These are phyloP conservation scores for Neodontobutis hainanensis DNA, from an alignment of 2,113 vertebrate species.

Conservation along the genomic window DNA sequence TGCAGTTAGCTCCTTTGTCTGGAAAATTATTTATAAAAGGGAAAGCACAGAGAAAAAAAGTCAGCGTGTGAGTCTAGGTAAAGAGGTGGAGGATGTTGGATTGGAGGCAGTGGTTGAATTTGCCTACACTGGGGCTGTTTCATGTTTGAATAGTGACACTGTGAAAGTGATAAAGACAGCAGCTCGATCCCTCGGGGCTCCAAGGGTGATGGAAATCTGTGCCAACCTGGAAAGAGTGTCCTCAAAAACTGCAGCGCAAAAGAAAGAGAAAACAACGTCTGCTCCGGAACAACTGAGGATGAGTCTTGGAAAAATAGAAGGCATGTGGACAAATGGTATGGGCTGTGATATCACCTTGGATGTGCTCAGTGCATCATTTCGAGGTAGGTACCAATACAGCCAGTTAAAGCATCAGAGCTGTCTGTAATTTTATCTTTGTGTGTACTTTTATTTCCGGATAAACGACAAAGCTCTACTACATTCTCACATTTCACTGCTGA, in stretches of 20 bases:
- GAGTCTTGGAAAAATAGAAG: slow-evolving; percentile 75
- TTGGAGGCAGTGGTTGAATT: slow-evolving; percentile 83
- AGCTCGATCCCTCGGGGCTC: slow-evolving; percentile 73
- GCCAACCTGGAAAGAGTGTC: slow-evolving; percentile 12
- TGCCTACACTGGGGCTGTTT: slow-evolving; percentile 81
- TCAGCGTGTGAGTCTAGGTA: slow-evolving; percentile 47
- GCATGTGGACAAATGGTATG: slow-evolving; percentile 71
- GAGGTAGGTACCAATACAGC: slow-evolving; percentile 70
- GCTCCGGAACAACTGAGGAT: slow-evolving; percentile 75
- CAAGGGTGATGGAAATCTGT: slow-evolving; percentile 76
- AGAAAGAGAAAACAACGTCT: slow-evolving; percentile 13
- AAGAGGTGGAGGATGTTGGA: slow-evolving; percentile 61
- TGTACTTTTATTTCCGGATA: too few relatives aligned
- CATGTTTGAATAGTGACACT: slow-evolving; percentile 38
- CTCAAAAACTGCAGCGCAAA: background rate
- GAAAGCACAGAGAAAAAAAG: background rate
- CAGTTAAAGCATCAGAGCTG: background rate
- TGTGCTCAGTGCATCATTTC: slow-evolving; percentile 69
- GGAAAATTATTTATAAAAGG: slow-evolving; percentile 5
- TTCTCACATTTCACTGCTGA: background rate
- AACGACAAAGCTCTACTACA: background rate
- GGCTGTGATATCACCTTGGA: slow-evolving; percentile 86
- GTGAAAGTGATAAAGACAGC: slow-evolving; percentile 66
- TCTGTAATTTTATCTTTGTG: background rate
- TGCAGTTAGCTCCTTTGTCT: slow-evolving; percentile 71